Evolutionary conservation across 2,113 vertebrate species (phyloP).

Genomic region (Microtus pennsylvanicus): DNA sequence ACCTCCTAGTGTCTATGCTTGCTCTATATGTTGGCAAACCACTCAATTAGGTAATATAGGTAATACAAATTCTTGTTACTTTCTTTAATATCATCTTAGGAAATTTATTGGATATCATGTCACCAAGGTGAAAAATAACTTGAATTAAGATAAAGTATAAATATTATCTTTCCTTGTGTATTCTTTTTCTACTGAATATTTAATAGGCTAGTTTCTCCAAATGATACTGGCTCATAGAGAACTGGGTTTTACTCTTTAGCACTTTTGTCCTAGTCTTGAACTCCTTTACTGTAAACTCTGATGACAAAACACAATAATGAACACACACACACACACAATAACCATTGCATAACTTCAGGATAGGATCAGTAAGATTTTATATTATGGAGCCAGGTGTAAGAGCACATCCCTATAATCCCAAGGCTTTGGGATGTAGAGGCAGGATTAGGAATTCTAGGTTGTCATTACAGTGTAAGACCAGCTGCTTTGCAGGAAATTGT

Average conservation of each 20-base stretch:
- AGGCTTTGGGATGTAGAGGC: neutral
- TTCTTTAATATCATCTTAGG: neutral
- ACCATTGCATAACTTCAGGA: neutral
- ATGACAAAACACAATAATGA: neutral
- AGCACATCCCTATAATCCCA: neutral
- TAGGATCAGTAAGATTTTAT: neutral
- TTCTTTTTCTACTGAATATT: neutral
- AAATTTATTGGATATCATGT: neutral
- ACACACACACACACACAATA: neutral
- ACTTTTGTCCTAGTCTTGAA: neutral
- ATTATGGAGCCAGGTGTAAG: neutral
- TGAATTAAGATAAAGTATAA: conserved; percentile 42
- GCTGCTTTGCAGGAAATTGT: neutral
- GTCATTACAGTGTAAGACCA: neutral
- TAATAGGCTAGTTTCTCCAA: neutral
- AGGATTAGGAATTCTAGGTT: neutral
- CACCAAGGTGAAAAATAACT: neutral
- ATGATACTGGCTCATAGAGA: conserved; percentile 2
- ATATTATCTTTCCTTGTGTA: neutral
- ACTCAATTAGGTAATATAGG: neutral
- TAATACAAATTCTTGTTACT: neutral
- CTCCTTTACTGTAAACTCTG: neutral
- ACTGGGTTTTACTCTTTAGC: neutral
- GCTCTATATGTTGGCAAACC: neutral
- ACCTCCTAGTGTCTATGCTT: neutral